Conservation (phyloP, 2,113 vertebrate genomes). For the Odocoileus hemionus region DNA sequence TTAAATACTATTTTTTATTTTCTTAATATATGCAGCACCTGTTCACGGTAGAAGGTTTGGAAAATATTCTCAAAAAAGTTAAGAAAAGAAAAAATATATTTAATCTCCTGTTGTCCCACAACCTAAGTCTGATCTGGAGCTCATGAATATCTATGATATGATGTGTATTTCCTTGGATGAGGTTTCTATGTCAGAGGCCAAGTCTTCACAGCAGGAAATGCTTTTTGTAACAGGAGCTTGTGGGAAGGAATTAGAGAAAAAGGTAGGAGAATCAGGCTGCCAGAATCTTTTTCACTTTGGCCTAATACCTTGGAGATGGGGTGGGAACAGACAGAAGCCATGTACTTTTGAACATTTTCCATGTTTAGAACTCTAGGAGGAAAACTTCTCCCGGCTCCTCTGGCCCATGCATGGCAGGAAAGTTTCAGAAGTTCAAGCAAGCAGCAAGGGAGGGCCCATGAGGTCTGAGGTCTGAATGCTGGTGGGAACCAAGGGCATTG, state of each 20-base stretch:
- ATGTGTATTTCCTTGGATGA: background rate
- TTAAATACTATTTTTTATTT: background rate
- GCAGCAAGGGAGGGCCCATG: background rate
- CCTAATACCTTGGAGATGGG: background rate
- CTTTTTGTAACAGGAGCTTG: background rate
- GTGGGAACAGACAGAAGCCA: background rate
- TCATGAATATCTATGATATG: background rate
- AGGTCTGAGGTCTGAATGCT: background rate
- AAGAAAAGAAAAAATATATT: background rate
- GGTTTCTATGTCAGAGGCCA: background rate
- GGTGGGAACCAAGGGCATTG: background rate
- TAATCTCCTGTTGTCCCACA: background rate
- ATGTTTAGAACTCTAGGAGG: background rate
- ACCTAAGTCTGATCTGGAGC: background rate
- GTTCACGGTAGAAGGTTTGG: background rate
- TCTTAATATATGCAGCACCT: background rate
- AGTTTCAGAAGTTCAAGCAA: background rate
- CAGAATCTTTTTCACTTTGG: background rate
- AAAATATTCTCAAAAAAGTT: background rate
- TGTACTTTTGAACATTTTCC: background rate
- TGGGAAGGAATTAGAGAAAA: background rate
- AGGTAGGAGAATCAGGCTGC: background rate
- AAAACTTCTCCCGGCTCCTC: background rate
- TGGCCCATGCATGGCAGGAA: fast-evolving
- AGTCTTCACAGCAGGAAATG: background rate